A percentile compares a stretch with the other conserved stretches of the same genome.
Conservation (phyloP, 2,113 vertebrate species). For the Microtus pennsylvanicus region DNA sequence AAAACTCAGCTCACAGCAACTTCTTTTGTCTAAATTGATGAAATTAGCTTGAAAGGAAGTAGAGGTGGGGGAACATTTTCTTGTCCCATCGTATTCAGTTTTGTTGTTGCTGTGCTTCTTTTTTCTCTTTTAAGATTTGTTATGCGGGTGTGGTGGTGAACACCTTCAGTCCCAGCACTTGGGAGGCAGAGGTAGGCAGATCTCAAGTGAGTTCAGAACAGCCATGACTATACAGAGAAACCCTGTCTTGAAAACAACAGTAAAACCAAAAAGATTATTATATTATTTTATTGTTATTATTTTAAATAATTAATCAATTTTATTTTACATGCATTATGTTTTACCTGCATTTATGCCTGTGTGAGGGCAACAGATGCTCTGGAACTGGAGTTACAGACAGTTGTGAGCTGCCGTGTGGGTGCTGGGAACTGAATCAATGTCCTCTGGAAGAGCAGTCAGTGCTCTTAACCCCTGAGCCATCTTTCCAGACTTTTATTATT, state of each 20-base stretch:
- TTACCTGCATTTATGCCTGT: background rate
- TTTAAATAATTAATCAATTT: background rate
- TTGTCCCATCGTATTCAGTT: background rate
- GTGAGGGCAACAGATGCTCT: background rate
- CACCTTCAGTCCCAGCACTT: background rate
- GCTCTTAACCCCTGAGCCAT: background rate
- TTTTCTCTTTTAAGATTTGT: background rate
- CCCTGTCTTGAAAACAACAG: background rate
- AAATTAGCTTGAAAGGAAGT: background rate
- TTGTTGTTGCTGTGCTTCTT: background rate
- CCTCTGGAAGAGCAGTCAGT: background rate
- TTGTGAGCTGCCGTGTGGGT: background rate
- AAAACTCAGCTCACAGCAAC: background rate
- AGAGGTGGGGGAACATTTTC: background rate
- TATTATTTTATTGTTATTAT: background rate
- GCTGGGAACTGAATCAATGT: background rate
- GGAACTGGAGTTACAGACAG: background rate
- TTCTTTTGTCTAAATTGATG: constrained; percentile 15
- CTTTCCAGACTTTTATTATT: background rate
- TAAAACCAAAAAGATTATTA: background rate
- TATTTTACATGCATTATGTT: background rate
- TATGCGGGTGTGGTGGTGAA: background rate
- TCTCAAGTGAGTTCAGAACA: background rate
- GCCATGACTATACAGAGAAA: background rate
- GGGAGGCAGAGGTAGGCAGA: background rate